These are phyloP conservation scores for Pavo muticus DNA, from an alignment of 2,113 vertebrate genomes.

Conservation along the genomic window DNA sequence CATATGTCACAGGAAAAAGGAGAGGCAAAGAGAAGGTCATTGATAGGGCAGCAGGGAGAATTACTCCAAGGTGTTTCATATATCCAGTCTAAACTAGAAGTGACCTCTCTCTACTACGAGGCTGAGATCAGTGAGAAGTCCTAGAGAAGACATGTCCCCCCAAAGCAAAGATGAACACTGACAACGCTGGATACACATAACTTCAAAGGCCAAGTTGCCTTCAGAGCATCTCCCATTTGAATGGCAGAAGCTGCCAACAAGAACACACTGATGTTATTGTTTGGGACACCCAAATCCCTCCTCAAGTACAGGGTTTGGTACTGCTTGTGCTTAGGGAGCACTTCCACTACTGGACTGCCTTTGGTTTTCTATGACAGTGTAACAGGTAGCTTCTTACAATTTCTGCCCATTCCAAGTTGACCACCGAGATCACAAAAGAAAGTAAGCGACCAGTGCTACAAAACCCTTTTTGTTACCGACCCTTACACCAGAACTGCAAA, in stretches of 20 bases:
- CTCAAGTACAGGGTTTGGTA: background rate
- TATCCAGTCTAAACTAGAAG: background rate
- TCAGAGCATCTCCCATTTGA: background rate
- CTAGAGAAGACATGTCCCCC: background rate
- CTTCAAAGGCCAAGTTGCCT: background rate
- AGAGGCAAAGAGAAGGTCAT: background rate
- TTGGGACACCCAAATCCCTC: background rate
- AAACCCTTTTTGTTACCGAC: constrained; percentile 8
- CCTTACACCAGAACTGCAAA: background rate
- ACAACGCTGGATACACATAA: background rate
- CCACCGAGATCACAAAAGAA: background rate
- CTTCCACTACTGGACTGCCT: background rate
- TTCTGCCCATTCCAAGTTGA: background rate
- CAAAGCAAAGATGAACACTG: background rate
- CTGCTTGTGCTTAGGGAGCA: background rate
- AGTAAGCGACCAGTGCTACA: background rate
- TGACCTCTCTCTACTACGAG: background rate
- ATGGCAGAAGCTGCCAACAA: background rate
- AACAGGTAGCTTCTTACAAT: background rate
- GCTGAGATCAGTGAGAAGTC: background rate
- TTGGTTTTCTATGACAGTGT: background rate
- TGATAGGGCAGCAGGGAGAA: background rate
- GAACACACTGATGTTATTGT: background rate
- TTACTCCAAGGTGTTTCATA: background rate
- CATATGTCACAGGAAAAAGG: background rate